Conservation (phyloP, 2,113 vertebrate species). For the Hippocampus zosterae region DNA sequence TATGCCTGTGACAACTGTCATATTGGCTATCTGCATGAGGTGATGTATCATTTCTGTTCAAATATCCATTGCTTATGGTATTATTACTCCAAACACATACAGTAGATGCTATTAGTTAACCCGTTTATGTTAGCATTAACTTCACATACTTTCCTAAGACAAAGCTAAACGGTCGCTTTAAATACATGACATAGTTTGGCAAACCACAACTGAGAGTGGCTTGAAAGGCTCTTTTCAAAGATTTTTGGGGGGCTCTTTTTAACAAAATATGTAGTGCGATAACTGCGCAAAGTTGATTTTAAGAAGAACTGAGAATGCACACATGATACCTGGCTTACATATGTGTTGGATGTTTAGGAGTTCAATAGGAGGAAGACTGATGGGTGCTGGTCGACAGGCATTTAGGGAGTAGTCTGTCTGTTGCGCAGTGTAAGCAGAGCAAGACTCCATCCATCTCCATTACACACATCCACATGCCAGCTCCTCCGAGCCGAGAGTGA, state of each 20-base stretch:
- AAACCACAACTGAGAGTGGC: too few species aligned
- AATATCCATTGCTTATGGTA: too few species aligned
- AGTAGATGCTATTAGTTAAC: too few species aligned
- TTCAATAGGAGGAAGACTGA: slow-evolving; percentile 56
- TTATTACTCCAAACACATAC: too few species aligned
- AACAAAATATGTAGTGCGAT: too few species aligned
- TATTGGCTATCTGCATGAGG: too few species aligned
- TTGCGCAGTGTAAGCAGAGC: slow-evolving; percentile 54
- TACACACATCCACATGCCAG: slow-evolving; percentile 67
- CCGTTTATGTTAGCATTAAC: too few species aligned
- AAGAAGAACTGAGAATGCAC: background rate
- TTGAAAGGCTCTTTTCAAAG: background rate
- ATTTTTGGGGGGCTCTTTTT: background rate
- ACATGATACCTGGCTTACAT: slow-evolving; percentile 26
- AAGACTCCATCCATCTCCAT: slow-evolving; percentile 71
- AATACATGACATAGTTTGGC: too few species aligned
- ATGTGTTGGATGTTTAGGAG: slow-evolving; percentile 33
- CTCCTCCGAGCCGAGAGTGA: slow-evolving; percentile 58
- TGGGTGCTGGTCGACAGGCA: slow-evolving; percentile 65
- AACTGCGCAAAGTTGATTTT: background rate
- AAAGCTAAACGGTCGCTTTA: too few species aligned
- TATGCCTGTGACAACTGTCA: too few species aligned
- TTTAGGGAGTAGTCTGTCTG: slow-evolving; percentile 68
- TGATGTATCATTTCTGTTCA: too few species aligned
- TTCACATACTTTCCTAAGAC: too few species aligned